A percentile compares a stretch with the other conserved stretches of the same genome.
Evolutionary conservation across 2,888 invertebrate genomes (phyloP).

Genomic region (Parasteatoda lunata): DNA sequence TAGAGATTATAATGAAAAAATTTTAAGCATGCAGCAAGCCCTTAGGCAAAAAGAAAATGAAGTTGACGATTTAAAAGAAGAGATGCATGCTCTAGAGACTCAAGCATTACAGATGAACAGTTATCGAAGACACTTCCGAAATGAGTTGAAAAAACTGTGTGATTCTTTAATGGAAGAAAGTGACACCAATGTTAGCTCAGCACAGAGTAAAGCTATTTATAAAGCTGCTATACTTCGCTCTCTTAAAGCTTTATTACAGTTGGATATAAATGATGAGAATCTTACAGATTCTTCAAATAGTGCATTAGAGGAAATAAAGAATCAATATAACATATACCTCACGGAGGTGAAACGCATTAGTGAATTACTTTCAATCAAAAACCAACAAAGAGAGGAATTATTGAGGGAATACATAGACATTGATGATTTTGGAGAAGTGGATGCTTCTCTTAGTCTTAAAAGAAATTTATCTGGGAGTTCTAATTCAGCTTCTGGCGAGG

Average conservation of each 20-base stretch:
- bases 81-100: conserved; percentile 36
- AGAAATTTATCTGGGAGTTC: background rate
- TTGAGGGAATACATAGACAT: conserved; percentile 30
- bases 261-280: conserved; percentile 27
- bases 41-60: conserved; percentile 37
- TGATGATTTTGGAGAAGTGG: background rate
- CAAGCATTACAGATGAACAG: conserved; percentile 50
- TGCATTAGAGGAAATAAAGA: conserved; percentile 52
- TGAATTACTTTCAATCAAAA: conserved; percentile 43
- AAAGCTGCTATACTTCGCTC: conserved; percentile 43
- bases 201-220: conserved; percentile 46
- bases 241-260: conserved; percentile 36
- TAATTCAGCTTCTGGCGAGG: background rate
- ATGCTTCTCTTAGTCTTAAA: conserved; percentile 9
- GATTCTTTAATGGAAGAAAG: conserved; percentile 24
- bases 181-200: conserved; percentile 6
- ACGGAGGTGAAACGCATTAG: conserved; percentile 58
- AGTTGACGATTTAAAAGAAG: conserved; percentile 40
- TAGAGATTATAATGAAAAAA: conserved; percentile 22
- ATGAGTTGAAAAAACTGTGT: conserved; percentile 52
- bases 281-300: background rate
- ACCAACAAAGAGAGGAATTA: conserved; percentile 41
- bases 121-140: conserved; percentile 36
- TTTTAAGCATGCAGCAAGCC: conserved; percentile 27
- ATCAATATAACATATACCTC: conserved; percentile 39